These are phyloP conservation scores for Brenthis daphne DNA, from an alignment of 2,888 invertebrate genomes.

Conservation along the genomic window DNA sequence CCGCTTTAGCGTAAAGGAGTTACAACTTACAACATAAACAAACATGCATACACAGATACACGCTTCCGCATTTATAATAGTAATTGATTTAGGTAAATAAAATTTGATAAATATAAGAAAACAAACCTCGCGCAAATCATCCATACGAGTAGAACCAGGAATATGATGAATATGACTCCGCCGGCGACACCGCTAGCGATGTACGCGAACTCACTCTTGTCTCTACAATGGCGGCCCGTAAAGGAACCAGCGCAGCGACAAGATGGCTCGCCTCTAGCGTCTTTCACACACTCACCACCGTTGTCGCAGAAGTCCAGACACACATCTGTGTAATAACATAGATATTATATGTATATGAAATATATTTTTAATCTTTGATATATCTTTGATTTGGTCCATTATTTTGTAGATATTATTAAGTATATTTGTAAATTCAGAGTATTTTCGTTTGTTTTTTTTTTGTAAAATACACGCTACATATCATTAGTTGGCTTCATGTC, in stretches of 20 bases:
- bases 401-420: no score
- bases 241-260: conserved; percentile 96
- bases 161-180: conserved; percentile 95
- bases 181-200: conserved; percentile 97
- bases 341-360: not conserved
- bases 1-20: no score
- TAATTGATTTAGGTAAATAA: no score
- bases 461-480: no score
- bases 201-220: conserved; percentile 97
- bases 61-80: no score
- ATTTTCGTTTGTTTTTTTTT: no score
- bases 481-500: no score
- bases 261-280: conserved; percentile 90
- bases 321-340: conserved; percentile 81
- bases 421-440: no score
- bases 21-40: no score
- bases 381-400: no score
- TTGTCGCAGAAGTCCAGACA: conserved; percentile 94
- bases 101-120: not conserved
- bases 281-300: conserved; percentile 93
- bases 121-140: conserved; percentile 95
- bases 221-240: conserved; percentile 93
- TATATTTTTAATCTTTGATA: no score
- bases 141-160: conserved; percentile 96
- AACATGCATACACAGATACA: no score